These are phyloP conservation scores for Cinclus mexicanus DNA, from an alignment of 2,113 vertebrate species.

Conservation along the genomic window DNA sequence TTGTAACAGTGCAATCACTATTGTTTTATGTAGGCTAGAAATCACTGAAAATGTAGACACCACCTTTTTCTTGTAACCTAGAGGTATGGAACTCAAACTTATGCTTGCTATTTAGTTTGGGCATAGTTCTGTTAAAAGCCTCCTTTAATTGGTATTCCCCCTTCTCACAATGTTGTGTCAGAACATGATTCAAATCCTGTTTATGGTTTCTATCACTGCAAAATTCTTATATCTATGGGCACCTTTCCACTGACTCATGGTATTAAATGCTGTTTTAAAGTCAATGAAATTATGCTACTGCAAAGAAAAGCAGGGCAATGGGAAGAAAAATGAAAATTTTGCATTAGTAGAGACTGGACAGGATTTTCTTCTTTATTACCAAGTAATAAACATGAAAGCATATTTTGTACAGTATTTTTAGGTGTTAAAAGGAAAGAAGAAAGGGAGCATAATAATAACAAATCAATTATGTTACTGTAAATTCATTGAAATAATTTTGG, in stretches of 20 bases:
- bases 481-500: background rate
- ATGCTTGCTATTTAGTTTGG: background rate
- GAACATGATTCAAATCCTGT: constrained; percentile 27
- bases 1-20: background rate
- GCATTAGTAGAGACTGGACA: constrained; percentile 10
- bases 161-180: constrained; percentile 6
- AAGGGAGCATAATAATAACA: background rate
- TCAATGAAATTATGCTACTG: background rate
- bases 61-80: constrained; percentile 24
- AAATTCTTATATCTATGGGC: background rate
- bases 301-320: background rate
- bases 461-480: constrained; percentile 27
- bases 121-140: constrained; percentile 5
- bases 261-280: background rate
- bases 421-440: background rate
- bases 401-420: constrained; percentile 36
- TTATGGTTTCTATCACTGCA: constrained; percentile 31
- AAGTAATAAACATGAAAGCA: constrained; percentile 36
- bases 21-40: constrained; percentile 26
- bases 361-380: constrained; percentile 66
- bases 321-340: constrained; percentile 2
- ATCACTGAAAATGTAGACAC: constrained; percentile 47
- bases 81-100: background rate
- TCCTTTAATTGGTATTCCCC: background rate
- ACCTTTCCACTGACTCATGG: background rate